Evolutionary conservation across 2,888 invertebrate genomes (phyloP).

Genomic region (Nesidiocoris tenuis): DNA sequence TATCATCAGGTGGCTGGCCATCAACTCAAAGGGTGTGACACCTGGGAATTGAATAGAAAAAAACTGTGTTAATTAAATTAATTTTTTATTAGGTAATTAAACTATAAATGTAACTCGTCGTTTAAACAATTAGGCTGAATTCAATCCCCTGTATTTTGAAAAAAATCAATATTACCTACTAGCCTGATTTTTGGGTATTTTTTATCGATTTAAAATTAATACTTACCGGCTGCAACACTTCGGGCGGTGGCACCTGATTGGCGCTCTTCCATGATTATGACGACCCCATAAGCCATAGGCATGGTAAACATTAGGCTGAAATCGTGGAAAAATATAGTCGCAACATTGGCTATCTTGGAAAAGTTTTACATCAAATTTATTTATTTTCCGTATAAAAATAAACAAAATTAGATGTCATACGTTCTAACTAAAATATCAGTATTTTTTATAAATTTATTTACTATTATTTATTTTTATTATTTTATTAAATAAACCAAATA

Average conservation of each 20-base stretch:
- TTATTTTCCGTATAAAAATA: not conserved
- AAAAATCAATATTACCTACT: too few species aligned
- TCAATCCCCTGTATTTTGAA: too few species aligned
- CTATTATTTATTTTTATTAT: not conserved
- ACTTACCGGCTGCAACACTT: constrained; percentile 42
- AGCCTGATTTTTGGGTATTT: too few species aligned
- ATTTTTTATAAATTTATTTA: not conserved
- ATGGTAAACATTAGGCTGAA: constrained; percentile 43
- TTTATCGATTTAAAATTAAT: too few species aligned
- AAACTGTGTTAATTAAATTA: too few species aligned
- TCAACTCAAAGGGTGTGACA: constrained; percentile 48
- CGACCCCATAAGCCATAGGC: constrained; percentile 45
- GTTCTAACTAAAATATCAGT: not conserved
- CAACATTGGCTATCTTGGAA: not conserved
- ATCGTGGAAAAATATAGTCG: not conserved
- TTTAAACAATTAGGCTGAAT: too few species aligned
- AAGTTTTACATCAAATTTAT: not conserved
- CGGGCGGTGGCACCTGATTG: constrained; percentile 44
- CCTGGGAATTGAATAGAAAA: constrained; percentile 44
- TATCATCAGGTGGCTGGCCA: constrained; percentile 46
- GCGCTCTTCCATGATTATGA: constrained; percentile 43
- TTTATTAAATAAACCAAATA: too few species aligned
- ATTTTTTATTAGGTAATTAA: too few species aligned
- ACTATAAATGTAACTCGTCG: too few species aligned
- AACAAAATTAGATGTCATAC: not conserved